Percentiles rank a stretch among this genome's conserved stretches.
These are phyloP conservation scores for Sebastes nivosus DNA, from an alignment of 2,797 vertebrate genomes.

Conservation along the genomic window DNA sequence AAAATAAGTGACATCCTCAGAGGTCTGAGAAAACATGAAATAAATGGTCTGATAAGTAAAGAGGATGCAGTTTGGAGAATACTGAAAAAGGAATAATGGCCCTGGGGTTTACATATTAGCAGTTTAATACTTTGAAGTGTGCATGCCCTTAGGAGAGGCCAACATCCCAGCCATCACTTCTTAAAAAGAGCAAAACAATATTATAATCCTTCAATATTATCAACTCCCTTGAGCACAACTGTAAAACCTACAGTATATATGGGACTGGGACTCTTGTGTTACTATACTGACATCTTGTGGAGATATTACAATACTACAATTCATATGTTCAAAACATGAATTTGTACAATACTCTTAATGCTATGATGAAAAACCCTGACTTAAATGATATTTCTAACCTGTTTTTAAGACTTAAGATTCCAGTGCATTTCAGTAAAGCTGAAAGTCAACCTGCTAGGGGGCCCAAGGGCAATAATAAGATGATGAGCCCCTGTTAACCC, in stretches of 20 bases:
- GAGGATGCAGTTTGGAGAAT: neutral
- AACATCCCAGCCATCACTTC: constrained; percentile 17
- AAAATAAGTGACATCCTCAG: neutral
- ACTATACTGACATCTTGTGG: constrained; percentile 78
- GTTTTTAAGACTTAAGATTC: neutral
- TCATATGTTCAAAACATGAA: neutral
- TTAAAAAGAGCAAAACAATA: constrained; percentile 36
- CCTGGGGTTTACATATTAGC: constrained; percentile 5
- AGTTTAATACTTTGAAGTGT: constrained; percentile 38
- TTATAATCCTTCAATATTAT: constrained; percentile 13
- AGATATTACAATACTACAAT: constrained; percentile 13
- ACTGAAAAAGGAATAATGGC: neutral
- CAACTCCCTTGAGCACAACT: constrained; percentile 11
- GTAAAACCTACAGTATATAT: neutral
- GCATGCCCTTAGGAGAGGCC: constrained; percentile 4
- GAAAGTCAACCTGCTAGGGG: neutral
- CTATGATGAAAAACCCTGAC: neutral
- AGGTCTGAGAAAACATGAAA: constrained; percentile 5
- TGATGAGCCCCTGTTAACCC: neutral
- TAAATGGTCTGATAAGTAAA: neutral
- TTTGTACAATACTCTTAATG: neutral
- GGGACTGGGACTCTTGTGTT: constrained; percentile 9
- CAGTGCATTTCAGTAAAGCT: neutral
- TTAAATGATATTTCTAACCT: neutral
- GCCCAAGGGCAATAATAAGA: neutral